phyloP scores from a whole-genome alignment of 2,797 vertebrate species.

The Mormyrops attenuatus region DNA sequence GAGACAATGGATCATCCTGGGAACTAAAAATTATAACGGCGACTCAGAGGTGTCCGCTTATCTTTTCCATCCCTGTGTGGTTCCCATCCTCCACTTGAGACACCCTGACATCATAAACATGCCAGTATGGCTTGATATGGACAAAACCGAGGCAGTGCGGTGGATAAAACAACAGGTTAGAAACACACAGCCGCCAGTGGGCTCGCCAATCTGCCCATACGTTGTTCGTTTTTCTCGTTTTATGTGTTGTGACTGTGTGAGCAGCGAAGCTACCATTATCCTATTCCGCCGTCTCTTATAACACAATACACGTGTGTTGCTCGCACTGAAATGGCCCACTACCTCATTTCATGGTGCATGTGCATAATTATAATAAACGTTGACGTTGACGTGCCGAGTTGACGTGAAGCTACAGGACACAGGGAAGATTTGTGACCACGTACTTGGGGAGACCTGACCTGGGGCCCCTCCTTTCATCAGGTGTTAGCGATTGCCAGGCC shows the following conservation, averaged over 20 bases:
- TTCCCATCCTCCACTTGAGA: neutral
- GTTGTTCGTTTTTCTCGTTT: neutral
- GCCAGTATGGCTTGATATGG: neutral
- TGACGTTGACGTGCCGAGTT: neutral
- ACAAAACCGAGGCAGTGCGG: neutral
- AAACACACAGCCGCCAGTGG: neutral
- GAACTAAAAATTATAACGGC: neutral
- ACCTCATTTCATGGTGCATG: neutral
- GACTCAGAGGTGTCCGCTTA: neutral
- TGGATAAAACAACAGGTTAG: neutral
- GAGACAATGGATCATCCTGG: neutral
- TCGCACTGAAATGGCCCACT: neutral
- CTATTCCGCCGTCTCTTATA: neutral
- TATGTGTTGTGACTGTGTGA: neutral
- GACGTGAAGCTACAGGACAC: neutral
- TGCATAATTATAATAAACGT: neutral
- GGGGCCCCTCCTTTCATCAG: neutral
- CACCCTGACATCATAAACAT: neutral
- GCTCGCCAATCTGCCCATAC: neutral
- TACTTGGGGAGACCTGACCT: neutral
- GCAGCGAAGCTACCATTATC: neutral
- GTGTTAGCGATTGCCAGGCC: neutral
- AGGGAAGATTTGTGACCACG: neutral
- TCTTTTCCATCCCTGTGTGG: neutral
- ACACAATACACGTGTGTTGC: neutral